phyloP scores from a whole-genome alignment of 2,797 vertebrate genomes.

The Mus spretus region DNA sequence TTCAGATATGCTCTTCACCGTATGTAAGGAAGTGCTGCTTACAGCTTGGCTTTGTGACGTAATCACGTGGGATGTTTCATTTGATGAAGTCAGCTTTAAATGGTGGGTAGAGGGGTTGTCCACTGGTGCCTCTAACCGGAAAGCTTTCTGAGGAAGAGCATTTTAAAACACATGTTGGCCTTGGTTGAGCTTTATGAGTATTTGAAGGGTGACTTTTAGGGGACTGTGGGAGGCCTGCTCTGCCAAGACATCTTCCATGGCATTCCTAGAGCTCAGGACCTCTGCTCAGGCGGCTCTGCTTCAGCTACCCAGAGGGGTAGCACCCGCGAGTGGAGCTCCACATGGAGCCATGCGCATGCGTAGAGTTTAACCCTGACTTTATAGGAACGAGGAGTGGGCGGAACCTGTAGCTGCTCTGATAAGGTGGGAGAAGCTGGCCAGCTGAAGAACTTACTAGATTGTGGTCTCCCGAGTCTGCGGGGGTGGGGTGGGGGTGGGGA shows the following conservation, averaged over 20 bases:
- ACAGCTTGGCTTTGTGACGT: not conserved
- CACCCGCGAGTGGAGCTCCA: not conserved
- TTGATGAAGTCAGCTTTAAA: slow-evolving; percentile 40
- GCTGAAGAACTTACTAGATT: not conserved
- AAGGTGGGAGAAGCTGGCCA: not conserved
- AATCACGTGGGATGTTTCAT: not conserved
- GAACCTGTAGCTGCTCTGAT: not conserved
- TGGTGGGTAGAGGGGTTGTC: not conserved
- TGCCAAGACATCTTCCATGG: not conserved
- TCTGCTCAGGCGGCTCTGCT: not conserved
- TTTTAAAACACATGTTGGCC: not conserved
- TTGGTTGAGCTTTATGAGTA: not conserved
- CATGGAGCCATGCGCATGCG: not conserved
- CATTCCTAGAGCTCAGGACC: not conserved
- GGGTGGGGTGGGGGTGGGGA: not conserved
- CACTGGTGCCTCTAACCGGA: not conserved
- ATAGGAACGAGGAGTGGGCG: not conserved
- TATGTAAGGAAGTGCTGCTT: not conserved
- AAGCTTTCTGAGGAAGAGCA: not conserved
- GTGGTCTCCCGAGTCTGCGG: not conserved
- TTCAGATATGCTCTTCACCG: slow-evolving; percentile 24
- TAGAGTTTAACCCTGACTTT: not conserved
- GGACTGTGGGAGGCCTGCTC: not conserved
- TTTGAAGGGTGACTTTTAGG: not conserved
- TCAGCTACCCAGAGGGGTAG: not conserved